Base-by-base conservation (phyloP, 64 coral and sea anemone genomes). In the Montipora cactus region DNA sequence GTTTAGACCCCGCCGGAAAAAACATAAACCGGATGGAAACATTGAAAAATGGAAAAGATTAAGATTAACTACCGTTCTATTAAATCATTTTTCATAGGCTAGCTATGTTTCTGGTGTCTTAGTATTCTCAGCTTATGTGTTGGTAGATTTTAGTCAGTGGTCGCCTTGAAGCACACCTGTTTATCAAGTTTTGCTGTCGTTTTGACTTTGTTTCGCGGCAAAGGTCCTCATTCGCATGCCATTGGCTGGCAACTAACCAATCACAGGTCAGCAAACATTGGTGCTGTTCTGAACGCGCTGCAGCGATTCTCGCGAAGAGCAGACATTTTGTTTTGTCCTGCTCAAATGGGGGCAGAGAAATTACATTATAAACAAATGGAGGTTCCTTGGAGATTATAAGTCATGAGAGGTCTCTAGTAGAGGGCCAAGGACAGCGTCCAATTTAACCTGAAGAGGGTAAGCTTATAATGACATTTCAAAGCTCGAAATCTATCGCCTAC, bases 321-420 rank as follows among this genome's bases (percentile, higher is more conserved):
- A 86, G 82, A 86, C 82, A 86, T 86, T 86, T 86, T 86, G 82
- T 86, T 86, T 86, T 86, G 82, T 86, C 82, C 82, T 86, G 44
- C 64, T 50, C 18, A 50, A 86, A 86, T 86, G 82, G 18, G 82
- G 82, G 82, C 62, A 86, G 44, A 45, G 67, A 86, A 68, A 49
- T 70, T 86, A 86, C 46, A 86, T 47, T 8, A 51, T 86, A 86
- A 71, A 86, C 82, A 86, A 71, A 86, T 86, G 82, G 82, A 86
- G 44, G 82, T 86, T 48, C 82, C 45, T 86, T 86, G 82, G 66
- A 67, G 15, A 50, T 86, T 86, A 11, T 86, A 71, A 71, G 47
- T 12, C 64, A 86, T 86, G 82, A 71, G 12, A 72, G 67, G 44
- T 72, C 11, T 71, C 13, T 44, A 70, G 62, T 86, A 67, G 49